A percentile compares a stretch with the other conserved stretches of the same genome.
phyloP scores from a whole-genome alignment of 2,888 invertebrate species.

The Plebejus argus region DNA sequence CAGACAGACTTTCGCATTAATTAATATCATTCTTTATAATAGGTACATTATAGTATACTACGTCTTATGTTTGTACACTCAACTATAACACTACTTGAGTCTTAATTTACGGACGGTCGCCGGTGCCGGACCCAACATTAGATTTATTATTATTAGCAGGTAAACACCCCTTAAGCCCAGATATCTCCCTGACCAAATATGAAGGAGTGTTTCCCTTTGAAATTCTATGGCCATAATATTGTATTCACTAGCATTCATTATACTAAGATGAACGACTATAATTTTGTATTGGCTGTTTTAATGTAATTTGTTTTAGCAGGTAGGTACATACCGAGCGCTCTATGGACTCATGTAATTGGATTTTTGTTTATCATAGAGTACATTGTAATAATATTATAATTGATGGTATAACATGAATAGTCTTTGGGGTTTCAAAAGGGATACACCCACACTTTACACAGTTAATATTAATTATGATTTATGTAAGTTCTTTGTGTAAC shows the following conservation, averaged over 20 bases:
- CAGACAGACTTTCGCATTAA: too few relatives aligned
- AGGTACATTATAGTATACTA: neutral
- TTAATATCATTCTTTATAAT: too few relatives aligned
- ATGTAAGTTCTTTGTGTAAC: too few relatives aligned
- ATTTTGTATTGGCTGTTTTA: neutral
- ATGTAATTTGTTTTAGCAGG: neutral
- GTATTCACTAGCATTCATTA: neutral
- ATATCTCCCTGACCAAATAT: slow-evolving; percentile 1
- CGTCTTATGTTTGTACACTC: neutral
- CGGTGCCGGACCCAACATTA: slow-evolving; percentile 8
- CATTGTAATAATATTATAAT: too few relatives aligned
- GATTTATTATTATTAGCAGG: slow-evolving; percentile 22
- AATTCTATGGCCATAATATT: neutral
- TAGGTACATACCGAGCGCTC: neutral
- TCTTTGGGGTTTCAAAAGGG: too few relatives aligned
- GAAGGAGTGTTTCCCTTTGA: neutral
- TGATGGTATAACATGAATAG: too few relatives aligned
- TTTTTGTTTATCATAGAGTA: too few relatives aligned
- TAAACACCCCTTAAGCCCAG: neutral
- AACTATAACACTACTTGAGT: neutral
- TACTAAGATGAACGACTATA: neutral
- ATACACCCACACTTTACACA: too few relatives aligned
- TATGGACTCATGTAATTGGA: too few relatives aligned
- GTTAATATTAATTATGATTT: too few relatives aligned
- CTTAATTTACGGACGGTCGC: neutral